Percentiles rank a stretch among this genome's conserved stretches.
Conservation (phyloP, 92 coral and sea anemone genomes). For the Umimayanthus chanpuru region DNA sequence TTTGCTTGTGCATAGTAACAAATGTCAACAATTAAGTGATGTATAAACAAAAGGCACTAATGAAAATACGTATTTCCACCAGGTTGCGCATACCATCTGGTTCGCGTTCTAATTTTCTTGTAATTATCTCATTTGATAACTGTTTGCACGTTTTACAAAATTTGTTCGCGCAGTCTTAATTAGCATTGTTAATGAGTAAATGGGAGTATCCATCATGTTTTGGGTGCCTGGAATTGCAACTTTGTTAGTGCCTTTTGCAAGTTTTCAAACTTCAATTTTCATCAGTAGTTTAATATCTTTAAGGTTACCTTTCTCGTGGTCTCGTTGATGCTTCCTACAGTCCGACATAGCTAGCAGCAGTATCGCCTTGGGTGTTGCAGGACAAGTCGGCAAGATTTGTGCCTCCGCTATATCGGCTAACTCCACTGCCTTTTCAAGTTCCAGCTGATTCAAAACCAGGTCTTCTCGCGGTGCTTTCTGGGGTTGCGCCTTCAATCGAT, state of each 20-base stretch:
- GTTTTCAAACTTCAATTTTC: not conserved
- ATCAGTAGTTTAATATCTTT: not conserved
- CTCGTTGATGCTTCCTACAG: not conserved
- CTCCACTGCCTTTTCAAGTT: not conserved
- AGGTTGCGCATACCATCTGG: too few relatives aligned
- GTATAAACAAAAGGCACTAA: too few relatives aligned
- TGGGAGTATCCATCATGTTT: too few relatives aligned
- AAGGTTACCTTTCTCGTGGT: not conserved
- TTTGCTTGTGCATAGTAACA: too few relatives aligned
- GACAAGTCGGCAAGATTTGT: slow-evolving; percentile 17
- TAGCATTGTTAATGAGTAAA: too few relatives aligned
- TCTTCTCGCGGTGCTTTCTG: slow-evolving; percentile 32
- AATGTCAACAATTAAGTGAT: too few relatives aligned
- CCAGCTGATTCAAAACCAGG: not conserved
- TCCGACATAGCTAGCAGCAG: slow-evolving; percentile 1
- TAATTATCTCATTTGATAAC: too few relatives aligned
- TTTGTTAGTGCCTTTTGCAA: not conserved
- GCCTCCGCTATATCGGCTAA: not conserved
- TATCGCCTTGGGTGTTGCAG: not conserved
- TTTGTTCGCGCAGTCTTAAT: too few relatives aligned
- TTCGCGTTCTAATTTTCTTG: too few relatives aligned
- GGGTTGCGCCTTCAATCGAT: slow-evolving; percentile 19
- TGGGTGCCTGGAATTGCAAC: not conserved
- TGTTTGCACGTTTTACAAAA: too few relatives aligned
- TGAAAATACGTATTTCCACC: too few relatives aligned